Evolutionary conservation across 2,113 vertebrate genomes (phyloP).

Genomic region (Machaerirhynchus nigripectus): DNA sequence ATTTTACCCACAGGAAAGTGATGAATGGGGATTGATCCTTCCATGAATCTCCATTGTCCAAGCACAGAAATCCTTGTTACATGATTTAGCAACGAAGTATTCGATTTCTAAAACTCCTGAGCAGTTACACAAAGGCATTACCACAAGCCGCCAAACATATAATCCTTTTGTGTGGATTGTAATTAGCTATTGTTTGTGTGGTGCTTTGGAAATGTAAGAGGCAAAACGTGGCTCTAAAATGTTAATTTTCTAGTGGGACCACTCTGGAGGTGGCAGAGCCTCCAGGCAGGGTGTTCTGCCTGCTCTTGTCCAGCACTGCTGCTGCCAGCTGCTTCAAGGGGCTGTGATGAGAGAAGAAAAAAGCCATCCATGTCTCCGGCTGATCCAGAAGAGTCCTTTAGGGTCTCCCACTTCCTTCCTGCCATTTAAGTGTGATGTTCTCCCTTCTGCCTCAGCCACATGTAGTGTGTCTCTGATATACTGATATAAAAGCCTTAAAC

Average conservation of each 20-base stretch:
- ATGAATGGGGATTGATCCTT: neutral
- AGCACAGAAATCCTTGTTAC: neutral
- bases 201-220: neutral
- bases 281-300: neutral
- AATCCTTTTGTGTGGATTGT: neutral
- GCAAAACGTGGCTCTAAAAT: neutral
- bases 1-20: neutral
- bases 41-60: neutral
- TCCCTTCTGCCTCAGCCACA: neutral
- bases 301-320: rapidly evolving
- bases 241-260: neutral
- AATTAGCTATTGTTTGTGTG: neutral
- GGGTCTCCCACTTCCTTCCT: neutral
- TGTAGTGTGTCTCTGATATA: neutral
- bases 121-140: neutral
- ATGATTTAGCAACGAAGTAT: neutral
- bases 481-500: neutral
- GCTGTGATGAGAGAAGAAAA: neutral
- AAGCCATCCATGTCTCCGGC: neutral
- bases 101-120: neutral
- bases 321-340: neutral
- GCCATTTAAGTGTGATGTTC: rapidly evolving
- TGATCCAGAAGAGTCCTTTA: neutral
- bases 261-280: neutral
- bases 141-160: neutral